Evolutionary conservation across 2,113 vertebrate genomes (phyloP).

Genomic region (Marcusenius ussheri): DNA sequence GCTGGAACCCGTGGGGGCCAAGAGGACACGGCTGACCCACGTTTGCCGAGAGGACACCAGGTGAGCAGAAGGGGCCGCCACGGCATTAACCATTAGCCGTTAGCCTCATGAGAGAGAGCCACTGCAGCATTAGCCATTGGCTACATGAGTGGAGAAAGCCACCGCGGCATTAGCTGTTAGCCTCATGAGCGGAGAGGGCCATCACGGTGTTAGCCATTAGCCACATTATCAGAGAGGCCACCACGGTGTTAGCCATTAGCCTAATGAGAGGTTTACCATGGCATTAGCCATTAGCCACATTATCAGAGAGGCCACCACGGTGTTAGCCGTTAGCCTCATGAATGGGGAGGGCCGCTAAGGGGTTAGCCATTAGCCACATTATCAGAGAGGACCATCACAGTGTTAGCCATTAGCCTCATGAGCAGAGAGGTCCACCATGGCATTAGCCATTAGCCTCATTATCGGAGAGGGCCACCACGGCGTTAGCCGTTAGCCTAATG

Average conservation of each 20-base stretch:
- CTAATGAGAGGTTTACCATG: not conserved
- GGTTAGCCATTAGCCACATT: not conserved
- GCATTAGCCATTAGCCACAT: not conserved
- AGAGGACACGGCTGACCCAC: slow-evolving; percentile 62
- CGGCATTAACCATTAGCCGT: slow-evolving; percentile 5
- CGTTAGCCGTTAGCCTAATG: not conserved
- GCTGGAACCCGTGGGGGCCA: slow-evolving; percentile 54
- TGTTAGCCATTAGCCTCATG: slow-evolving; percentile 4
- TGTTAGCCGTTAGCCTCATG: slow-evolving; percentile 17
- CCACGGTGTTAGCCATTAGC: not conserved
- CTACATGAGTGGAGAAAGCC: not conserved
- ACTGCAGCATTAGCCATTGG: not conserved
- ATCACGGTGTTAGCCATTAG: not conserved
- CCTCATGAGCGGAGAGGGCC: not conserved
- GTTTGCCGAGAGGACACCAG: slow-evolving; percentile 63
- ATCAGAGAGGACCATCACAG: not conserved
- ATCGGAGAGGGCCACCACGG: not conserved
- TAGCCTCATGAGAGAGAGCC: not conserved
- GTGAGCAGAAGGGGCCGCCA: slow-evolving; percentile 35
- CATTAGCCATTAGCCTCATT: not conserved
- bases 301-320: no score
- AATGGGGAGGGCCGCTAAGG: not conserved
- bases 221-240: no score
- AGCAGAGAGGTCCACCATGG: not conserved
- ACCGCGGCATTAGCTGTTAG: not conserved